Percentiles rank a stretch among this genome's conserved stretches.
phyloP scores from a whole-genome alignment of 2,113 vertebrate genomes.

The Pelodiscus sinensis region DNA sequence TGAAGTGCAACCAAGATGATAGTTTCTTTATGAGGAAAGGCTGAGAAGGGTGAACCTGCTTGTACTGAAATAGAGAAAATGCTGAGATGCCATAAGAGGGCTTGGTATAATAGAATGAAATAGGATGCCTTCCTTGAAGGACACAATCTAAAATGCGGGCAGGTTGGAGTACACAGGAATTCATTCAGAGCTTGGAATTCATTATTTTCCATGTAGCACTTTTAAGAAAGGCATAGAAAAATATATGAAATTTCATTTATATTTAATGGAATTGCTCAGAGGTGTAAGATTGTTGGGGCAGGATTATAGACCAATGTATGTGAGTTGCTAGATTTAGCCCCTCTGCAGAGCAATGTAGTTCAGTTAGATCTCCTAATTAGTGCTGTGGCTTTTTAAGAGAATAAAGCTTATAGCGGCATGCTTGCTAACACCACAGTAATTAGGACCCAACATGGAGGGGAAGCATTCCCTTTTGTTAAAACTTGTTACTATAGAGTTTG shows the following conservation, averaged over 20 bases:
- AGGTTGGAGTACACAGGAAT: conserved; percentile 45
- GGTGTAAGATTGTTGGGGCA: neutral
- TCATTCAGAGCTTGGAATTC: conserved; percentile 14
- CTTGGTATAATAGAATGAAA: conserved; percentile 47
- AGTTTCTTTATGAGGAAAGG: conserved; percentile 55
- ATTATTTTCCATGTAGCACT: too few species aligned
- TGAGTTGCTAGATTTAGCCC: conserved; percentile 22
- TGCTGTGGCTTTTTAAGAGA: neutral
- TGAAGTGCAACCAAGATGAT: conserved; percentile 49
- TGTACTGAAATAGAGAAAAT: conserved; percentile 25
- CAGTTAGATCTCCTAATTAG: neutral
- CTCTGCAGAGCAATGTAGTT: conserved; percentile 12
- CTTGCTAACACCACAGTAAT: neutral
- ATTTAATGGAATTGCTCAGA: conserved; percentile 27
- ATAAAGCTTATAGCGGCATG: neutral
- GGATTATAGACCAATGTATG: conserved; percentile 21
- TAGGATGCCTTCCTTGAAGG: conserved; percentile 34
- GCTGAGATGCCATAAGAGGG: conserved; percentile 17
- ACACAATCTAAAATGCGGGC: conserved; percentile 28
- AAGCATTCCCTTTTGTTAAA: neutral
- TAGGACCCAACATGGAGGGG: neutral
- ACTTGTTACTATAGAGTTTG: neutral
- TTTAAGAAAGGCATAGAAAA: conserved; percentile 29
- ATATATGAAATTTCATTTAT: conserved; percentile 7
- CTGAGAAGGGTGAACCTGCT: conserved; percentile 37